Evolutionary conservation across 2,797 vertebrate species (phyloP).

Genomic region (Ptychadena robeensis): DNA sequence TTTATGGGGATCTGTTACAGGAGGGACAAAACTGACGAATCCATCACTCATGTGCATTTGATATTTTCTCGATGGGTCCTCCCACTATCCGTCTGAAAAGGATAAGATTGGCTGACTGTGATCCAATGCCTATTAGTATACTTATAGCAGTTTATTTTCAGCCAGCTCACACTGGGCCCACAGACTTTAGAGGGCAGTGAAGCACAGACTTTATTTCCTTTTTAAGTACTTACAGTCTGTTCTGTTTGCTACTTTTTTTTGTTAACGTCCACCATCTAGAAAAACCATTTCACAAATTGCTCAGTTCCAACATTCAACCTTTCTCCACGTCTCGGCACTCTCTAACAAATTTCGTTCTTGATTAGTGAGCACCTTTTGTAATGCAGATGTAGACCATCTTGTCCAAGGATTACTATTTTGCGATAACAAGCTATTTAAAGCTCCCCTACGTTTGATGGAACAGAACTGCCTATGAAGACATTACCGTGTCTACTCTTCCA

Average conservation of each 20-base stretch:
- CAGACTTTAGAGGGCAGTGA: neutral
- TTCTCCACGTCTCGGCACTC: constrained; percentile 40
- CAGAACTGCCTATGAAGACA: constrained; percentile 55
- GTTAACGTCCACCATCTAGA: constrained; percentile 27
- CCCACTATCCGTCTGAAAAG: too few species aligned
- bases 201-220: neutral
- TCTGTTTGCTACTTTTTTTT: neutral
- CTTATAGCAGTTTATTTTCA: neutral
- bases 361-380: constrained; percentile 53
- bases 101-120: neutral
- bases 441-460: constrained; percentile 51
- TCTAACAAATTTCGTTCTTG: constrained; percentile 55
- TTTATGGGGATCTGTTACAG: too few species aligned
- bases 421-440: constrained; percentile 58
- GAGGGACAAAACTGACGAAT: too few species aligned
- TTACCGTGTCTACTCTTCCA: constrained; percentile 55
- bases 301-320: constrained; percentile 41
- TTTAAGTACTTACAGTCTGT: neutral
- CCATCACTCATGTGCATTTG: too few species aligned
- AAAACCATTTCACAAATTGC: constrained; percentile 27
- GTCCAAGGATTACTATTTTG: constrained; percentile 53
- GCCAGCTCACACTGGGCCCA: neutral
- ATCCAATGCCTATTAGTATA: neutral
- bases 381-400: constrained; percentile 60
- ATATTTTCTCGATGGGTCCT: too few species aligned